Percentiles rank a stretch among this genome's conserved stretches.
These are phyloP conservation scores for Steatocranus sp. DNA, from an alignment of 2,797 vertebrate species.

Conservation along the genomic window DNA sequence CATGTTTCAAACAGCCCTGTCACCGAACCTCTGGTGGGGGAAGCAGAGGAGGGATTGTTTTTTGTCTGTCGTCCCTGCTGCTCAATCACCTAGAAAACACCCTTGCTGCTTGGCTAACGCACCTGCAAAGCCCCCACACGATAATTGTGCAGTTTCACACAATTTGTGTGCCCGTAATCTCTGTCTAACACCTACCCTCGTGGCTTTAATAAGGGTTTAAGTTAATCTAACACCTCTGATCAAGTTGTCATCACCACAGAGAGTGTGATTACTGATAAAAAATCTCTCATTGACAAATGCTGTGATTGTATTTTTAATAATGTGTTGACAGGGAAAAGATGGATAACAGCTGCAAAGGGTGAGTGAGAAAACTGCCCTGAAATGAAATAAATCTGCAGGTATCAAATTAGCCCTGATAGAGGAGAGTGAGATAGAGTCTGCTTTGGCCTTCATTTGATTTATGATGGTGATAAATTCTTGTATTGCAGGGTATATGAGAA, in stretches of 20 bases:
- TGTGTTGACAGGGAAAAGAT: background rate
- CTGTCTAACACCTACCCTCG: slow-evolving; percentile 2
- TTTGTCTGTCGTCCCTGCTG: slow-evolving; percentile 6
- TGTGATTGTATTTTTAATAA: slow-evolving; percentile 24
- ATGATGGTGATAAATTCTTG: slow-evolving; percentile 32
- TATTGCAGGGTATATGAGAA: background rate
- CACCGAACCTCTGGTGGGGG: slow-evolving; percentile 5
- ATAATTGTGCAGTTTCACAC: slow-evolving; percentile 10
- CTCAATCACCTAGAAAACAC: slow-evolving; percentile 13
- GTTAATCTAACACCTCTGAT: slow-evolving; percentile 55
- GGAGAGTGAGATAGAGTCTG: background rate
- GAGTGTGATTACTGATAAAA: background rate
- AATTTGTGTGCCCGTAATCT: background rate
- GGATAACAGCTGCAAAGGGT: slow-evolving; percentile 1
- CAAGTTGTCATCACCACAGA: slow-evolving; percentile 23
- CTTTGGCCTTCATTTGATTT: slow-evolving; percentile 43
- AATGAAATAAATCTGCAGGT: slow-evolving; percentile 43
- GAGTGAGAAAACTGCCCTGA: slow-evolving; percentile 1
- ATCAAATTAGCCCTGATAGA: slow-evolving; percentile 39
- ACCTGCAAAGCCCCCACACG: background rate
- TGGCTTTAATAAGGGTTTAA: slow-evolving; percentile 9
- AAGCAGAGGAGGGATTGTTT: slow-evolving; percentile 10
- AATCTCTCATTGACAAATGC: slow-evolving; percentile 4
- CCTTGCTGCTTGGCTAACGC: background rate
- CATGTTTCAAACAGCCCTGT: slow-evolving; percentile 36